Evolutionary conservation across 2,888 invertebrate genomes (phyloP).

Genomic region (Arctia plantaginis): DNA sequence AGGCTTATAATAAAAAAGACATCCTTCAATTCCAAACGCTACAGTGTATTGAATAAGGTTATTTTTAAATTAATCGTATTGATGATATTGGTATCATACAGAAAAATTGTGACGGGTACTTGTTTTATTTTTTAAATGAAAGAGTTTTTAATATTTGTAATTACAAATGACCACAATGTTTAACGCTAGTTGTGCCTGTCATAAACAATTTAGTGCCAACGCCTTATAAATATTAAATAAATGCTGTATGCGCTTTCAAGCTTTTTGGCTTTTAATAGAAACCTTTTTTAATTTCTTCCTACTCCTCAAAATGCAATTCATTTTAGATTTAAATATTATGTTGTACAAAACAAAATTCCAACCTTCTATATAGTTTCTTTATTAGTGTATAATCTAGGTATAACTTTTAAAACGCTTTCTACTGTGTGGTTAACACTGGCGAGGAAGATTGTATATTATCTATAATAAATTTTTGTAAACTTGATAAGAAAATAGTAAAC

Average conservation of each 20-base stretch:
- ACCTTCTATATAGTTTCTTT: no score
- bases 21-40: slow-evolving; percentile 5
- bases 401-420: no score
- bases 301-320: no score
- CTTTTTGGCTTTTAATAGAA: not conserved
- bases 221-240: not conserved
- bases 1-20: not conserved
- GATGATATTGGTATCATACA: not conserved
- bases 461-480: no score
- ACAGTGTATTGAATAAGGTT: not conserved
- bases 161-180: not conserved
- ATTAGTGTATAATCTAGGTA: no score
- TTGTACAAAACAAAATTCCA: no score
- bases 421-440: no score
- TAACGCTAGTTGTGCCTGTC: not conserved
- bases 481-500: no score
- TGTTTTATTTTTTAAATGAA: not conserved
- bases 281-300: not conserved
- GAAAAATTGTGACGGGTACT: not conserved
- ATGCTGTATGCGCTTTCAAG: not conserved
- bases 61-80: not conserved
- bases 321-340: no score
- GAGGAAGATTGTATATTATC: no score
- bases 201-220: not conserved
- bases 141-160: not conserved